Conservation (phyloP, 2,797 vertebrate species). For the Neoniphon sammara region DNA sequence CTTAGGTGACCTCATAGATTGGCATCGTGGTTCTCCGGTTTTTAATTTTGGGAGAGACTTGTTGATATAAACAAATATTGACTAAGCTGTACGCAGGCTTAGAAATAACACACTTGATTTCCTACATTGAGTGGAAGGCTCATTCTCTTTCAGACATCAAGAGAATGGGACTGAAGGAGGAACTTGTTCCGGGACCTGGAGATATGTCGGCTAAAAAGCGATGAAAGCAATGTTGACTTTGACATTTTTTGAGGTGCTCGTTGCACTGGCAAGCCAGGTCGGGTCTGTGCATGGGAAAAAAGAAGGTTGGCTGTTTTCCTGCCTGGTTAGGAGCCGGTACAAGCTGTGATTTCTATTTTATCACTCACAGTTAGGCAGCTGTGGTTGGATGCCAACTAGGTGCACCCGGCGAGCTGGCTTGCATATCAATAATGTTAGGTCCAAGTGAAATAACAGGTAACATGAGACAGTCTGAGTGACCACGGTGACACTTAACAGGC, state of each 20-base stretch:
- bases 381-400: constrained; percentile 23
- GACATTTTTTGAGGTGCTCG: constrained; percentile 24
- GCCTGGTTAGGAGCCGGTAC: constrained; percentile 33
- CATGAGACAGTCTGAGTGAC: constrained; percentile 8
- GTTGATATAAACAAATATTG: constrained; percentile 63
- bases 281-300: constrained; percentile 24
- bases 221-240: constrained; percentile 58
- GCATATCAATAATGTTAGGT: constrained; percentile 14
- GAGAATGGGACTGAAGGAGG: constrained; percentile 22
- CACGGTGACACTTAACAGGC: constrained; percentile 35
- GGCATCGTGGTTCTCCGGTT: constrained; percentile 38
- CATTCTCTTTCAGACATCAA: constrained; percentile 31
- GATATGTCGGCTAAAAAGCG: constrained; percentile 40
- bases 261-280: constrained; percentile 48
- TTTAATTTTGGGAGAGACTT: constrained; percentile 44
- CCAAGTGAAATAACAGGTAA: not conserved
- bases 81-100: constrained; percentile 44
- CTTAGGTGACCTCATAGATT: constrained; percentile 57
- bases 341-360: constrained; percentile 57
- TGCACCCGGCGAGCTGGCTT: constrained; percentile 14
- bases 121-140: not conserved
- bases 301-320: constrained; percentile 51
- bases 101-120: constrained; percentile 37
- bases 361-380: constrained; percentile 44
- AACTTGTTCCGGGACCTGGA: constrained; percentile 55